Evolutionary conservation across 2,888 invertebrate species (phyloP).

Genomic region (Tridacna gigas): DNA sequence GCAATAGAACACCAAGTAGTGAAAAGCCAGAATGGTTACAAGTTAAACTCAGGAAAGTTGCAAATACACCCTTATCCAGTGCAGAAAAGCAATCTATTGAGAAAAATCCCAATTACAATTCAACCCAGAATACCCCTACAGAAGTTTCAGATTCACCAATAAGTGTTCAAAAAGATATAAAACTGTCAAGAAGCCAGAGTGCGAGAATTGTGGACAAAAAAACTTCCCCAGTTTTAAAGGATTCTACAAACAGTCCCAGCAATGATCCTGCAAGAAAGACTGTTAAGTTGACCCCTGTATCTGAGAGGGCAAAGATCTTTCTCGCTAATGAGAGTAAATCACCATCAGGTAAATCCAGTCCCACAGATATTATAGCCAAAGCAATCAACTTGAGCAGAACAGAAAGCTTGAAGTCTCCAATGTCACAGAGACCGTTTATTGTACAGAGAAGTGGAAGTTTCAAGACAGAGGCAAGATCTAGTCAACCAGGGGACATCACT

Average conservation of each 20-base stretch:
- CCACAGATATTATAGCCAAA: constrained; percentile 54
- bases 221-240: constrained; percentile 40
- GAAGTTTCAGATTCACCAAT: constrained; percentile 14
- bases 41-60: constrained; percentile 59
- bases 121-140: not conserved
- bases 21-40: constrained; percentile 65
- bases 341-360: constrained; percentile 48
- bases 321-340: constrained; percentile 45
- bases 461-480: constrained; percentile 30
- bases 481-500: constrained; percentile 47
- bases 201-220: constrained; percentile 55
- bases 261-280: constrained; percentile 52
- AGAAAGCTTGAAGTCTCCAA: constrained; percentile 55
- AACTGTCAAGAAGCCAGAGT: constrained; percentile 65
- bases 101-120: constrained; percentile 18
- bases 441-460: constrained; percentile 60
- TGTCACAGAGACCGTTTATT: constrained; percentile 33
- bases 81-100: constrained; percentile 26
- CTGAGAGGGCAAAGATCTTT: constrained; percentile 64
- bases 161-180: constrained; percentile 52
- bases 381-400: constrained; percentile 55
- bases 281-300: constrained; percentile 63
- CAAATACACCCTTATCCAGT: constrained; percentile 34
- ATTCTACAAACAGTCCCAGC: constrained; percentile 50
- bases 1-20: constrained; percentile 54